Conservation (phyloP, 2,797 vertebrate species). For the Chaetodon trifasciatus region DNA sequence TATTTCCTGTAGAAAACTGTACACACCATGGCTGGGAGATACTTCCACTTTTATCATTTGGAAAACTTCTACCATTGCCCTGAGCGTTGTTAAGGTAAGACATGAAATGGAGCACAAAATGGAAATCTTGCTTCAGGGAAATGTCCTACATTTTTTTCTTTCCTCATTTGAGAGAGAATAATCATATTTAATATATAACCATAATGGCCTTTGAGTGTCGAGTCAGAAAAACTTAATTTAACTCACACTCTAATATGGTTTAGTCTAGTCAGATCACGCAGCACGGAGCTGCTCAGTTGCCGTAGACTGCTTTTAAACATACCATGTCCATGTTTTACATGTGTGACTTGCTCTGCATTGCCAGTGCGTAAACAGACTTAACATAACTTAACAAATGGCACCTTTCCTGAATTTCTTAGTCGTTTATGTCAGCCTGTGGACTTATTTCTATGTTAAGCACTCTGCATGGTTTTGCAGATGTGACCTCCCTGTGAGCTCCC, state of each 20-base stretch:
- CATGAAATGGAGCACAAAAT: constrained; percentile 62
- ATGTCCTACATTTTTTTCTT: constrained; percentile 50
- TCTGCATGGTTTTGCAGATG: not conserved
- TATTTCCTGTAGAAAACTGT: constrained; percentile 59
- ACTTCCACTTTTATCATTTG: constrained; percentile 59
- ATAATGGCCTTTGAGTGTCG: constrained; percentile 18
- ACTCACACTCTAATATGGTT: constrained; percentile 20
- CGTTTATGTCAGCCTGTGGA: not conserved
- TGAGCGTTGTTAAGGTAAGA: constrained; percentile 61
- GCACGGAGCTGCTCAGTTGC: constrained; percentile 2
- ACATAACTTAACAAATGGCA: not conserved
- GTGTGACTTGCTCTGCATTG: not conserved
- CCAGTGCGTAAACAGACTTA: not conserved
- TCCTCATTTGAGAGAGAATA: constrained; percentile 51
- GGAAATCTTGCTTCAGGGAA: constrained; percentile 59
- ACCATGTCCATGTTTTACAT: not conserved
- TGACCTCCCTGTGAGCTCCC: not conserved
- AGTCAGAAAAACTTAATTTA: constrained; percentile 32
- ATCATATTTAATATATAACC: constrained; percentile 55
- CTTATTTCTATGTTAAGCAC: not conserved
- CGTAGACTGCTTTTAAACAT: constrained; percentile 9
- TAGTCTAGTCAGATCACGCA: constrained; percentile 6
- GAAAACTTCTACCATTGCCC: constrained; percentile 52
- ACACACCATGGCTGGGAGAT: constrained; percentile 56
- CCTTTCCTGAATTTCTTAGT: no score